phyloP scores from a whole-genome alignment of 92 coral and sea anemone species.

The Anthopleura xanthogrammica region DNA sequence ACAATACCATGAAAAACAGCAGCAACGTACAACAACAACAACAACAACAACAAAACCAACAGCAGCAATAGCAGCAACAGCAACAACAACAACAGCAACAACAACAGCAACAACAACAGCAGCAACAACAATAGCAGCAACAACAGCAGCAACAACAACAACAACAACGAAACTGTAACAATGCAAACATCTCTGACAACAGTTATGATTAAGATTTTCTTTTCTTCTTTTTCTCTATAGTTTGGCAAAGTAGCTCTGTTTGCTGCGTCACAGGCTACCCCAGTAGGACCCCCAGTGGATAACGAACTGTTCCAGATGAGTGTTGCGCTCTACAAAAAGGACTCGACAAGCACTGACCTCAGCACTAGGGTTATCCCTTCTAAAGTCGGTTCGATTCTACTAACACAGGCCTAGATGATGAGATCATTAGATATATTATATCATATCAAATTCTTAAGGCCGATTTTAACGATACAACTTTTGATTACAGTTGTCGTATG shows the following conservation, averaged over 20 bases:
- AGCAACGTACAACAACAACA: neutral
- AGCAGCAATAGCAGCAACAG: neutral
- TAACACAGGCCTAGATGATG: conserved; percentile 39
- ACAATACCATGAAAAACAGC: neutral
- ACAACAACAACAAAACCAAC: neutral
- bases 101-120: neutral
- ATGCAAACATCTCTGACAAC: neutral
- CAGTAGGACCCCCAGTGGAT: conserved; percentile 91
- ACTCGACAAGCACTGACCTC: conserved; percentile 55
- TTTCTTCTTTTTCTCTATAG: conserved; percentile 32
- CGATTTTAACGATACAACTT: too few species aligned
- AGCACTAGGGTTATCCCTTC: conserved; percentile 72
- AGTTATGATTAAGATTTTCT: neutral
- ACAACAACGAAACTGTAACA: neutral
- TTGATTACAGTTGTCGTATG: too few species aligned
- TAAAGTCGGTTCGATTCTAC: conserved; percentile 75
- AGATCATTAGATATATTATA: neutral
- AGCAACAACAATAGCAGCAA: neutral
- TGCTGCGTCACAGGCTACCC: conserved; percentile 63
- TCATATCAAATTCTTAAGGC: too few species aligned
- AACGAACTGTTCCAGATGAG: conserved; percentile 95
- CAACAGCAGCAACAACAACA: neutral
- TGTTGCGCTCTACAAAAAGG: conserved; percentile 91
- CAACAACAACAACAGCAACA: neutral
- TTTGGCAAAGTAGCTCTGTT: conserved; percentile 64